These are phyloP conservation scores for Panthera leo DNA, from an alignment of 2,113 vertebrate species.

Conservation along the genomic window DNA sequence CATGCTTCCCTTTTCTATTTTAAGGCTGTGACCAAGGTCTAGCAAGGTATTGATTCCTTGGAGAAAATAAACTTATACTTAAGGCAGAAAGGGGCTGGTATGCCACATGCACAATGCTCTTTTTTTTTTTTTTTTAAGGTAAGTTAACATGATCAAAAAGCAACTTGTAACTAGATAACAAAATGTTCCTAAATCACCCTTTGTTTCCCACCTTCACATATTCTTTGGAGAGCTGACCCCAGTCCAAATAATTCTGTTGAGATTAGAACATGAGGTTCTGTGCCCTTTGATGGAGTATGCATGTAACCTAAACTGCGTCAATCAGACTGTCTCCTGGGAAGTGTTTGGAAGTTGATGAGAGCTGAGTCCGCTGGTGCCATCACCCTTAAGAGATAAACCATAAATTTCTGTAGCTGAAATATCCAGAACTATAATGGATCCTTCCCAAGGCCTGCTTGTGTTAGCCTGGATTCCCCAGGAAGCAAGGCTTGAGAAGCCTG, in stretches of 20 bases:
- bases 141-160: not conserved
- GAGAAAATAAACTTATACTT: not conserved
- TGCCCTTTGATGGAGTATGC: not conserved
- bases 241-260: not conserved
- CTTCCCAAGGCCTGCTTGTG: not conserved
- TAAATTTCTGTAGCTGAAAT: not conserved
- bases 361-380: not conserved
- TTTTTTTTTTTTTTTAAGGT: not conserved
- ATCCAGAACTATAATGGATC: not conserved
- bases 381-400: not conserved
- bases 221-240: not conserved
- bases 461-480: not conserved
- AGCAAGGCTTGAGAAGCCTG: not conserved
- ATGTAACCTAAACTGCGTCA: not conserved
- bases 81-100: too few relatives aligned
- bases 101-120: not conserved
- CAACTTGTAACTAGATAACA: not conserved
- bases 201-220: not conserved
- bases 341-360: not conserved
- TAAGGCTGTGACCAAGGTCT: not conserved
- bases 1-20: conserved; percentile 18
- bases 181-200: not conserved
- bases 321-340: not conserved
- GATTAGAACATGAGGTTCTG: not conserved
- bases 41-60: not conserved